phyloP scores from a whole-genome alignment of 2,113 vertebrate genomes.

The Larimichthys polyactis region DNA sequence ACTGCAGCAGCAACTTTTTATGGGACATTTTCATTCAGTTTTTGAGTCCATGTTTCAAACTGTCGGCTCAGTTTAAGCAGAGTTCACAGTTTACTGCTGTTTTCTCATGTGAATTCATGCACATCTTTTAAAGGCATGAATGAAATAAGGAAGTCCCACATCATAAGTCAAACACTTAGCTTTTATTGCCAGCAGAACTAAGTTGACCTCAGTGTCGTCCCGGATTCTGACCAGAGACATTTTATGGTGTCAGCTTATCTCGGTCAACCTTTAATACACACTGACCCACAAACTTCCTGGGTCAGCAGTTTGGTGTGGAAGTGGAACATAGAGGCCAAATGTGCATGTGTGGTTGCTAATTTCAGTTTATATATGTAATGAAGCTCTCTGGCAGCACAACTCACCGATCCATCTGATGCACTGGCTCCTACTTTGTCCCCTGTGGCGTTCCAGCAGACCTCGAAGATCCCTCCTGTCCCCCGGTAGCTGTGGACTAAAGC shows the following conservation, averaged over 20 bases:
- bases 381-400: constrained; percentile 69
- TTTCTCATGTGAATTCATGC: neutral
- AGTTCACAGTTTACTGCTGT: neutral
- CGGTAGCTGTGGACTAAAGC: constrained; percentile 99
- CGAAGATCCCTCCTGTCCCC: constrained; percentile 99
- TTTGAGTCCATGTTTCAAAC: neutral
- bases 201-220: neutral
- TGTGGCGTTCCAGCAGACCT: constrained; percentile 99
- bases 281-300: neutral
- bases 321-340: neutral
- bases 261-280: constrained; percentile 2
- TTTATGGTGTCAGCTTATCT: neutral
- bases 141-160: neutral
- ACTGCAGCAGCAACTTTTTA: neutral
- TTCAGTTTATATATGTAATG: neutral
- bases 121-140: neutral
- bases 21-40: neutral
- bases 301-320: neutral
- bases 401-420: constrained; percentile 99
- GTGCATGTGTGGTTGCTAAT: neutral
- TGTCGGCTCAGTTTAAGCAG: neutral
- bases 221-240: neutral
- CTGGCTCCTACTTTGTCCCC: constrained; percentile 99
- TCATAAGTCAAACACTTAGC: neutral
- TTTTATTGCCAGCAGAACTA: neutral